Base-by-base conservation (phyloP, 64 coral and sea anemone species). In the Montipora capricornis region DNA sequence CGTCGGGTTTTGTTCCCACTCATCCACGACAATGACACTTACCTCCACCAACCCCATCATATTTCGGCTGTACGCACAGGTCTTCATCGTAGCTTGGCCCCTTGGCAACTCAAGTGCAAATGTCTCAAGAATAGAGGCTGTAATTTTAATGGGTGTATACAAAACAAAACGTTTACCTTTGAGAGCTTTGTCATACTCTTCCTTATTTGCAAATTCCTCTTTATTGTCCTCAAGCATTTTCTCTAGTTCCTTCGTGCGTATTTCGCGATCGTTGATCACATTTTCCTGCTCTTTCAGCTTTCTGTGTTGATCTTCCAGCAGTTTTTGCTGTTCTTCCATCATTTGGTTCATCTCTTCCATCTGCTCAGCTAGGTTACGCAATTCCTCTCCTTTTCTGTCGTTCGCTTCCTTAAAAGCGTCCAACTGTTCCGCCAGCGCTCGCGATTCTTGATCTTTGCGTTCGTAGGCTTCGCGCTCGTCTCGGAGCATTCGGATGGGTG, bases 341-440 rank as follows among this genome's bases (percentile, higher is more conserved):
- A 98, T 98, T 13, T 73, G 78, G 73, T 93, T 98, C 96, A 98
- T 98, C 15, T 98, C 96, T 51, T 98, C 96, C 96, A 95, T 98
- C 61, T 98, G 96, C 55, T 95, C 93, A 0, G 80, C 58, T 78
- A 98, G 68, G 22, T 70, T 79, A 24, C 89, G 87, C 79, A 95
- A 76, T 80, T 98, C 92, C 14, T 88, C 92, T 2, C 88, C 92
- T 80, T 93, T 93, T n/a, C 88, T 87, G 44, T 93, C 92, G 17
- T 88, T 77, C 14, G 92, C 92, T 19, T 87, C 86, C 88, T 88
- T 93, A 64, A 93, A 93, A 20, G 68, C 47, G 61, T 88, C 75
- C 6, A 93, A 76, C 61, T 93, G 92, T 60, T 93, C 92, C n/a
- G 81, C 51, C 67, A 93, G 49, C 67, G 86, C 48, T 70, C 66